Conservation (phyloP, 2,797 vertebrate genomes). For the Chelonia mydas region DNA sequence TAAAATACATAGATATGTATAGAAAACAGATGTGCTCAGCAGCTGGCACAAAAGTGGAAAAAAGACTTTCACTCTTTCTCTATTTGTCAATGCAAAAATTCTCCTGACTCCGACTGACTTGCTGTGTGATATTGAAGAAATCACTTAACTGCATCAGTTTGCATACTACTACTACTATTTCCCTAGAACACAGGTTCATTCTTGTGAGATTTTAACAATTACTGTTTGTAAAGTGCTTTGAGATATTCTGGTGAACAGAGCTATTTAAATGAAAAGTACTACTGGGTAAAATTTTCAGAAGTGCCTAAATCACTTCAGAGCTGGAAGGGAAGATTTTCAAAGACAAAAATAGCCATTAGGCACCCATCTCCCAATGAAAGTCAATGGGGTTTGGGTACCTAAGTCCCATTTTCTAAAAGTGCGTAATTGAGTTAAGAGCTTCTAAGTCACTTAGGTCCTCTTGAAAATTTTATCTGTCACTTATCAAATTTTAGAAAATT, state of each 20-base stretch:
- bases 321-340: not conserved
- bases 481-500: not conserved
- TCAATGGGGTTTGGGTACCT: not conserved
- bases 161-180: too few species aligned
- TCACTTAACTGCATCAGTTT: too few species aligned
- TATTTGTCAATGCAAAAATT: not conserved
- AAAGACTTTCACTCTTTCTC: not conserved
- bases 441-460: too few species aligned
- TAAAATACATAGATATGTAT: not conserved
- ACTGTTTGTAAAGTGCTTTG: not conserved
- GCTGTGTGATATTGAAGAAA: not conserved
- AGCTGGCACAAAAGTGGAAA: not conserved
- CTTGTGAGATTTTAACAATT: not conserved
- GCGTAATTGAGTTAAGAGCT: not conserved
- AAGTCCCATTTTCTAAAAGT: not conserved
- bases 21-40: not conserved
- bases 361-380: not conserved
- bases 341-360: not conserved
- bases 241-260: not conserved
- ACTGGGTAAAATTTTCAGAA: not conserved
- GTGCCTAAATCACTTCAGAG: rapidly evolving
- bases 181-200: not conserved
- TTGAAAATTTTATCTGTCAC: not conserved
- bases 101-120: not conserved
- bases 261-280: not conserved